These are phyloP conservation scores for Pristionchus fissidentatus DNA, from an alignment of 2,888 invertebrate species.

Conservation along the genomic window DNA sequence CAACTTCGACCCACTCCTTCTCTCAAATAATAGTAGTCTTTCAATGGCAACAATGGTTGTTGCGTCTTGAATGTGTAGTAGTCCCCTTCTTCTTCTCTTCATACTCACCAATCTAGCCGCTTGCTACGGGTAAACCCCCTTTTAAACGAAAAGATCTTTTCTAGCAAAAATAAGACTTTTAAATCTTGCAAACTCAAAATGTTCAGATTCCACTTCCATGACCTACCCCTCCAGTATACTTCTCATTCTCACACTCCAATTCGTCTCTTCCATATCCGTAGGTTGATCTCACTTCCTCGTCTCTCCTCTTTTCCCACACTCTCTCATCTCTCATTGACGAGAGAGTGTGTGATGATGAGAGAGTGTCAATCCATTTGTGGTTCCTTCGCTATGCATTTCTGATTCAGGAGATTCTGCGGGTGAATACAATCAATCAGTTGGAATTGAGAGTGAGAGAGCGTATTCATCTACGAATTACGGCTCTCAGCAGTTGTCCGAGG, in stretches of 20 bases:
- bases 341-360: neutral
- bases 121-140: no score
- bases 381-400: neutral
- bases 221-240: neutral
- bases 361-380: neutral
- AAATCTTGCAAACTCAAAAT: neutral
- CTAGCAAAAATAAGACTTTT: neutral
- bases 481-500: neutral
- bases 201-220: slow-evolving; percentile 21
- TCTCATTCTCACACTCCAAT: slow-evolving; percentile 28
- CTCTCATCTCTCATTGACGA: neutral
- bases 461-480: neutral
- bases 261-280: neutral
- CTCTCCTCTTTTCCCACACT: neutral
- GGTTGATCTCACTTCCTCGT: neutral
- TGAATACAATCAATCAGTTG: slow-evolving; percentile 41
- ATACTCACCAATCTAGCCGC: neutral
- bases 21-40: neutral
- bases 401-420: slow-evolving; percentile 45
- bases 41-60: slow-evolving; percentile 5
- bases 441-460: neutral
- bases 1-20: neutral
- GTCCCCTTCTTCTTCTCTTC: neutral
- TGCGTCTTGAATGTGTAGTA: neutral
- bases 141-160: no score